These are phyloP conservation scores for Ctenopoma multispine DNA, from an alignment of 2,797 vertebrate species.

Conservation along the genomic window DNA sequence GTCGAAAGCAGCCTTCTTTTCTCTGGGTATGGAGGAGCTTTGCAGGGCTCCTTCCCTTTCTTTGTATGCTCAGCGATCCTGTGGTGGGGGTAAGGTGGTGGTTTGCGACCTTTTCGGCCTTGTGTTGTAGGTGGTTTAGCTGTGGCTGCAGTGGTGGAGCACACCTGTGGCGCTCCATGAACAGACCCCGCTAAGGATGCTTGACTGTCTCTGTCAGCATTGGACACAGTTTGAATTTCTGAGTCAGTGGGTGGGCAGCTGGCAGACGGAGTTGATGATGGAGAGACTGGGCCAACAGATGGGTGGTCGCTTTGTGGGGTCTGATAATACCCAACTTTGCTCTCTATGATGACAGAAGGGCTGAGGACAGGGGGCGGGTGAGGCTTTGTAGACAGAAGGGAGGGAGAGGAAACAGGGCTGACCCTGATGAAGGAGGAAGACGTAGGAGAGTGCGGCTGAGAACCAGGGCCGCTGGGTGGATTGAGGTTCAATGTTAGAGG, in stretches of 20 bases:
- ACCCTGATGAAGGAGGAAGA: constrained; percentile 52
- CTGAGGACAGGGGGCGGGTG: constrained; percentile 57
- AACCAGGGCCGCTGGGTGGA: constrained; percentile 51
- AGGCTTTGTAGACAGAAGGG: constrained; percentile 47
- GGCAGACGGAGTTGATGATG: constrained; percentile 56
- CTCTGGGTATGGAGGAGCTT: constrained; percentile 82
- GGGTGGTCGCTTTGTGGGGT: constrained; percentile 63
- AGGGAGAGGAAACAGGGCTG: constrained; percentile 52
- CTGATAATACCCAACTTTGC: constrained; percentile 56
- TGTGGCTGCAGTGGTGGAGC: constrained; percentile 9
- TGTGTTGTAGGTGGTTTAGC: constrained; percentile 35
- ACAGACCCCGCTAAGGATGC: constrained; percentile 43
- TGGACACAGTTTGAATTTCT: constrained; percentile 43
- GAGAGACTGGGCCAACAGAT: constrained; percentile 55
- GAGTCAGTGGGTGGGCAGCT: constrained; percentile 67
- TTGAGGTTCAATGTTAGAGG: constrained; percentile 74
- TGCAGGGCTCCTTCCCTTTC: constrained; percentile 73
- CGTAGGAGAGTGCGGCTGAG: constrained; percentile 61
- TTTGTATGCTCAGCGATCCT: constrained; percentile 57
- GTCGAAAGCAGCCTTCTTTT: constrained; percentile 84
- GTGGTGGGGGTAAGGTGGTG: constrained; percentile 83
- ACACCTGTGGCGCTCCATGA: constrained; percentile 28
- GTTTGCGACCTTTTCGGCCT: constrained; percentile 75
- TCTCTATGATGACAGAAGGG: constrained; percentile 72
- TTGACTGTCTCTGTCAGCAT: constrained; percentile 24